phyloP scores from a whole-genome alignment of 2,113 vertebrate genomes.

The Furnarius figulus region DNA sequence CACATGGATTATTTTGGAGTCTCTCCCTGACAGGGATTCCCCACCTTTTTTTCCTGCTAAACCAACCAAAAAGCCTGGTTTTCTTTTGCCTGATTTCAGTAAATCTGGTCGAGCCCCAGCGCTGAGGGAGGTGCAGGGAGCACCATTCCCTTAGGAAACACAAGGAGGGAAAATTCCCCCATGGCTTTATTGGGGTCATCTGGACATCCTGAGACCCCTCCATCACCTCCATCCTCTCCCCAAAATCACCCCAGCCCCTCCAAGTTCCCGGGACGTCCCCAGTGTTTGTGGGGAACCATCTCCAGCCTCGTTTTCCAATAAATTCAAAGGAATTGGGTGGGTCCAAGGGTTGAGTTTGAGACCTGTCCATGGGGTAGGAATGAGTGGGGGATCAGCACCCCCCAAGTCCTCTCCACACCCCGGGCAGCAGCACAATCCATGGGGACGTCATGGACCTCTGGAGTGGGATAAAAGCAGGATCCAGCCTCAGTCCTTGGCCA shows the following conservation, averaged over 20 bases:
- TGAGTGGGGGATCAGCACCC: accelerated
- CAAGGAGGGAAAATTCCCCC: neutral
- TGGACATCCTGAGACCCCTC: too few species aligned
- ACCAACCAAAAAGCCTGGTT: neutral
- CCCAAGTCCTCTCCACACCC: accelerated
- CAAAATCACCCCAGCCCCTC: neutral
- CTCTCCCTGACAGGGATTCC: neutral
- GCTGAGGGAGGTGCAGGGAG: neutral
- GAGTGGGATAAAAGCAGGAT: neutral
- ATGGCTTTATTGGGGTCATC: neutral
- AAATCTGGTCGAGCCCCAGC: accelerated
- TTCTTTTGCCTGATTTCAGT: neutral
- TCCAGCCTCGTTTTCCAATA: accelerated
- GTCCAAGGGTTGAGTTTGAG: neutral
- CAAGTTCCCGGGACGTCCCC: accelerated
- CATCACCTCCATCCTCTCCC: neutral
- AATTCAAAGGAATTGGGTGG: accelerated
- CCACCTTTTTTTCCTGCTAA: accelerated
- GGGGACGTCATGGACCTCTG: accelerated
- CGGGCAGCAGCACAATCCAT: accelerated
- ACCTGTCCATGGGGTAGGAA: accelerated
- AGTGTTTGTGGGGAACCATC: neutral
- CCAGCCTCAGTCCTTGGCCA: neutral
- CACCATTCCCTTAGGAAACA: neutral
- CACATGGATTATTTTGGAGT: neutral